Evolutionary conservation across 2,888 invertebrate genomes (phyloP), one percentile per base, ranked within the genome.

Genomic region (Nephrotoma guestfalica): DNA sequence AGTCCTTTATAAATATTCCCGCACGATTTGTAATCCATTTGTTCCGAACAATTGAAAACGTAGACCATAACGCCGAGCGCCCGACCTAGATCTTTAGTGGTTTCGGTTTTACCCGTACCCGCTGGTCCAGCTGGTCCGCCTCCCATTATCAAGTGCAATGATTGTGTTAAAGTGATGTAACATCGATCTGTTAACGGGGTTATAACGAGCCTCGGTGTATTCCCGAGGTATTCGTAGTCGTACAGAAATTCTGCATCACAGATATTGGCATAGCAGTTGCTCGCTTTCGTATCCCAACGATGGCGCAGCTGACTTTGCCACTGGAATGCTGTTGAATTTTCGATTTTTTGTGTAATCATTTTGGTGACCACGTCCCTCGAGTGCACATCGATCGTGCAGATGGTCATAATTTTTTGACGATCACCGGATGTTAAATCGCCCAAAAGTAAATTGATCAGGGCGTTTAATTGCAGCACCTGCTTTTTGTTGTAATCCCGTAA

Each of bases 1-100:
- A 91, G 88, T 90, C 94, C 98, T 92, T 98, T 98, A 92, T 97
- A 98, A 91, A 98, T 98, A 90, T 97, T 97, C 41, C 97, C 98
- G 88, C 97, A 96, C 2, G 97, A 97, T 91, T 97, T 97, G 92
- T 98, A 98, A 91, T 98, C 98, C 98, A 98, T 98, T 93, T 98
- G 98, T 90, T 98, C 98, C 0, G 98, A 98, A 91, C 98, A 98
- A 91, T 98, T 98, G 92, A 98, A 98, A n/a, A 98, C 98, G 89
- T 98, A 98, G 6, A 98, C 98, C 97, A 98, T 97, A 90, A 98
- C 96, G 71, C 98, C 98, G 3, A 98, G 93, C 11, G 98, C 97
- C 90, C 97, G 94, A 0, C 98, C 98, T 88, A 98, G 93, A 93
- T 98, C 98, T 91, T 98, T 98, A 0, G 98, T 98, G 0, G 98